These are phyloP conservation scores for Sebastes schlegelii DNA, from an alignment of 2,113 vertebrate genomes.

Conservation along the genomic window DNA sequence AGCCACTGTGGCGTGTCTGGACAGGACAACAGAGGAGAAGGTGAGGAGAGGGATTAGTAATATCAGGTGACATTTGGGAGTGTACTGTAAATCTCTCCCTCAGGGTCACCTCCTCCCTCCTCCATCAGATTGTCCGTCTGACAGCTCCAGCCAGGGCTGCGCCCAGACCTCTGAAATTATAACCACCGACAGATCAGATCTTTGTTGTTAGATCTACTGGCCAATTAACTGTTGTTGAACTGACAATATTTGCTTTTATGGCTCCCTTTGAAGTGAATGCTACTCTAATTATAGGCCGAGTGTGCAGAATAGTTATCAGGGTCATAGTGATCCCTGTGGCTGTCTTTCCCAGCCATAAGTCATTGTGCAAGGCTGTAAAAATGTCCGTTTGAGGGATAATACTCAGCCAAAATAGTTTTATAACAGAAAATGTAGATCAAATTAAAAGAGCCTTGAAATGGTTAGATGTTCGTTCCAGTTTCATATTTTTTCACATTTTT, in stretches of 20 bases:
- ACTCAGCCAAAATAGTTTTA: not conserved
- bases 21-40: constrained; percentile 60
- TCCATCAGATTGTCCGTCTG: constrained; percentile 55
- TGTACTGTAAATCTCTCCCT: constrained; percentile 68
- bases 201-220: constrained; percentile 54
- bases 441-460: constrained; percentile 18
- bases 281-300: constrained; percentile 49
- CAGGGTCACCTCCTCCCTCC: constrained; percentile 60
- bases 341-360: constrained; percentile 30
- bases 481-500: constrained; percentile 1
- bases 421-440: constrained; percentile 26
- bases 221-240: constrained; percentile 57
- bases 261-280: constrained; percentile 54
- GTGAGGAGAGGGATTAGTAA: constrained; percentile 33
- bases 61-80: constrained; percentile 67
- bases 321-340: constrained; percentile 38
- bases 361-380: constrained; percentile 21
- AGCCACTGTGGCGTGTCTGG: constrained; percentile 50
- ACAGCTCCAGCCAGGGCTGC: constrained; percentile 49
- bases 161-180: constrained; percentile 62
- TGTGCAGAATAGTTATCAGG: constrained; percentile 31
- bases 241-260: constrained; percentile 51
- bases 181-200: constrained; percentile 44
- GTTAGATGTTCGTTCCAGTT: constrained; percentile 15
- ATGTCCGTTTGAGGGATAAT: constrained; percentile 2